phyloP scores from a whole-genome alignment of 2,797 vertebrate genomes.

The Alcedo atthis region DNA sequence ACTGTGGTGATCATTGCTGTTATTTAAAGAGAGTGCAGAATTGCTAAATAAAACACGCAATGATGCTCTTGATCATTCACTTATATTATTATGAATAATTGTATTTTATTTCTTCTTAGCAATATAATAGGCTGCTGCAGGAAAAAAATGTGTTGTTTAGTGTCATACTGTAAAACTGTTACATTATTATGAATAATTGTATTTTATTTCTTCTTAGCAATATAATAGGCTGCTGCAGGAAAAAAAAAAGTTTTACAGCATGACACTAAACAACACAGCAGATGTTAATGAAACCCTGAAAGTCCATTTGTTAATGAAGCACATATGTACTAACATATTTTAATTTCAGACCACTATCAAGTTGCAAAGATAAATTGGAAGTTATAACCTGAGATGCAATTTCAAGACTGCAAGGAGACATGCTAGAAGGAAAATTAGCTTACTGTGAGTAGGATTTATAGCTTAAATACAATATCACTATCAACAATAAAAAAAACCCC shows the following conservation, averaged over 20 bases:
- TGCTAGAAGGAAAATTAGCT: background rate
- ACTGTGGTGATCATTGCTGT: background rate
- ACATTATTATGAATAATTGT: background rate
- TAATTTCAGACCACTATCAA: background rate
- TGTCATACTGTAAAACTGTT: too few relatives aligned
- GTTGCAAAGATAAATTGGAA: background rate
- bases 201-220: slow-evolving; percentile 13
- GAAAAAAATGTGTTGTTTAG: too few relatives aligned
- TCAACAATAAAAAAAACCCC: background rate
- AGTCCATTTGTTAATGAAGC: slow-evolving; percentile 32
- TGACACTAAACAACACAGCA: background rate
- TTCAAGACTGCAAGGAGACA: background rate
- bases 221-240: background rate
- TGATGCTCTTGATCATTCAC: background rate
- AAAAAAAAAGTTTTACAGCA: slow-evolving; percentile 30
- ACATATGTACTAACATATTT: slow-evolving; percentile 20
- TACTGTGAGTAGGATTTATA: background rate
- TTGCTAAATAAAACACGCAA: background rate
- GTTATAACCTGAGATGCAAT: background rate
- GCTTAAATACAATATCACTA: background rate
- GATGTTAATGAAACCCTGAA: slow-evolving; percentile 47
- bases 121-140: background rate
- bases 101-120: slow-evolving; percentile 11
- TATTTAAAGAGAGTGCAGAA: background rate
- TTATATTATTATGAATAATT: background rate